phyloP scores from a whole-genome alignment of 2,797 vertebrate genomes.

The Enteromius argenteus region DNA sequence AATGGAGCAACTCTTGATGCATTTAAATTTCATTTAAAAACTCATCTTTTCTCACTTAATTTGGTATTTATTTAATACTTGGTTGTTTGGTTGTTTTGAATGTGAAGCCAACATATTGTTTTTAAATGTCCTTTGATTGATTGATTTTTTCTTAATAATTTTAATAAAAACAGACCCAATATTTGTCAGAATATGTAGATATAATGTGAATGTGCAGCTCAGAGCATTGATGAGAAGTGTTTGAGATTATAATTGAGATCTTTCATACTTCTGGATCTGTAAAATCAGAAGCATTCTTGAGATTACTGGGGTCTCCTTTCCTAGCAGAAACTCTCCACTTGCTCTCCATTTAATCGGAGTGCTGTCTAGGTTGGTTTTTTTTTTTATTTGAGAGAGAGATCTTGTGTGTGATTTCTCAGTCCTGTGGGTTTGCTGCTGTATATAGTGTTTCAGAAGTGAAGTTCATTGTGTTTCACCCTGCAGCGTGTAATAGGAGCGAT shows the following conservation, averaged over 20 bases:
- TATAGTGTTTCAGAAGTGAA: slow-evolving; percentile 26
- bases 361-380: neutral
- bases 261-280: neutral
- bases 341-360: neutral
- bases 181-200: neutral
- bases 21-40: neutral
- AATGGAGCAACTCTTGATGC: neutral
- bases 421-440: slow-evolving; percentile 7
- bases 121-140: neutral
- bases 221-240: neutral
- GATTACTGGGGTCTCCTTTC: neutral
- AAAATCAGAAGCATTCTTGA: neutral
- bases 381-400: neutral
- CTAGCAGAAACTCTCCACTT: neutral
- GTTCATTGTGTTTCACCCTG: slow-evolving; percentile 35
- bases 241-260: neutral
- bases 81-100: neutral
- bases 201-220: neutral
- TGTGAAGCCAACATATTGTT: neutral
- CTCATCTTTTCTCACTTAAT: neutral
- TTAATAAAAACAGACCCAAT: neutral
- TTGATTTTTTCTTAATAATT: neutral
- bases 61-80: neutral
- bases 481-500: slow-evolving; percentile 30
- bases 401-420: neutral